These are phyloP conservation scores for Hesperia comma DNA, from an alignment of 2,888 invertebrate genomes.

Conservation along the genomic window DNA sequence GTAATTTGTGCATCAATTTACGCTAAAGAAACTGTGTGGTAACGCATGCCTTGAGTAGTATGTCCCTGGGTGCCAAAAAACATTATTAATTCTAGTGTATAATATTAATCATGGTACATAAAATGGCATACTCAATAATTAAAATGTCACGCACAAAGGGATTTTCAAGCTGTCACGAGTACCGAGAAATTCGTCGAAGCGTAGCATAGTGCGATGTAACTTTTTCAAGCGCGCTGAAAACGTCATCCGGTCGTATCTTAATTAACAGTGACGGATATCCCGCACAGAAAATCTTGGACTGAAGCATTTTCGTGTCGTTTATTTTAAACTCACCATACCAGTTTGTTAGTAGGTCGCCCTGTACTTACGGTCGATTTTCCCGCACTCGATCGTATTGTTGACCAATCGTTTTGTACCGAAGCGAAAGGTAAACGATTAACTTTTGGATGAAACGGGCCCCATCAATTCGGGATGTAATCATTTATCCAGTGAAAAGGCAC, in stretches of 20 bases:
- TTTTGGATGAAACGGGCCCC: constrained; percentile 35
- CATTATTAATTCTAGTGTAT: no score
- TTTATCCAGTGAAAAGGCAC: constrained; percentile 35
- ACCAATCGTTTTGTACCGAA: constrained; percentile 34
- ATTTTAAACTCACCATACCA: constrained; percentile 15
- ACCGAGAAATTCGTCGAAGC: no score
- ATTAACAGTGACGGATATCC: constrained; percentile 34
- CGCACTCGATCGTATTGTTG: constrained; percentile 26
- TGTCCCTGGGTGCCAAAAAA: no score
- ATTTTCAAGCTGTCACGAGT: no score
- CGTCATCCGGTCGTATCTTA: constrained; percentile 30
- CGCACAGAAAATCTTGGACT: constrained; percentile 12
- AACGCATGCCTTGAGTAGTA: no score
- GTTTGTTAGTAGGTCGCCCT: constrained; percentile 7
- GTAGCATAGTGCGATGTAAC: not conserved
- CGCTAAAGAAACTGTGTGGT: no score
- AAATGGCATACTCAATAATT: no score
- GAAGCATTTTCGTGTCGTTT: constrained; percentile 21
- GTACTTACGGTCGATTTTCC: constrained; percentile 24
- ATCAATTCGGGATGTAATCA: constrained; percentile 37
- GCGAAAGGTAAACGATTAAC: constrained; percentile 38
- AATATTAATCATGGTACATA: no score
- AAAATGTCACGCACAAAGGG: no score
- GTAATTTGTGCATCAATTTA: no score
- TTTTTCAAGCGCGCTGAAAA: constrained; percentile 16